Base-by-base conservation (phyloP, 2,113 vertebrate species). In the Ctenodactylus gundi region DNA sequence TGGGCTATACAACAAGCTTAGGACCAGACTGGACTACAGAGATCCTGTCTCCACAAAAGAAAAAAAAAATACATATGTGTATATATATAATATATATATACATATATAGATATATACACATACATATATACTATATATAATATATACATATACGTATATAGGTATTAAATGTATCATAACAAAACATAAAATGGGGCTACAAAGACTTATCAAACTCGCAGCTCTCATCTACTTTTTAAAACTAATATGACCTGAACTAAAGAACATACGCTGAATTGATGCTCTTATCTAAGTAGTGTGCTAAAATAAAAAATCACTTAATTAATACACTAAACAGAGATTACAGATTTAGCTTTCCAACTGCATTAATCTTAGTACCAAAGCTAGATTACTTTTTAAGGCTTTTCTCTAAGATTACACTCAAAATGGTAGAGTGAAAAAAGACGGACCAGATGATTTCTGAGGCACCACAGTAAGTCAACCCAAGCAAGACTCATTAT, bases 271-370 rank as follows among this genome's bases (percentile, higher is more conserved):
- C 23, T 88, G 27, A 82, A 44, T 51, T 55, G 77, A 83, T 18
- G 46, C 25, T 67, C 65, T 78, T 70, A 67, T 44, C 70, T 86
- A 86, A 60, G 41, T 51, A 86, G 78, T 8, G 3, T 51, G 18
- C 53, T n/a, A 80, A 85, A 34, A 29, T 90, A 87, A 84, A 95
- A 93, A 86, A 58, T 84, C n/a, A 64, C 49, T 58, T 64, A 60
- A 34, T 62, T n/a, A 49, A 58, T 75, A 70, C n/a, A 27, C 46
- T 36, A 23, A 65, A 75, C 86, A 89, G 25, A 7, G 3, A 21
- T 1, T 77, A 12, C 12, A 94, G 55, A 83, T 83, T 91, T 49
- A 77, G 25, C 44, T 80, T 90, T 67, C 23, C 44, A 85, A 88
- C 21, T 72, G 36, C 65, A 85, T 39, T 44, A 62, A 31, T 13